phyloP scores from a whole-genome alignment of 2,113 vertebrate genomes.

The Labeo catla region DNA sequence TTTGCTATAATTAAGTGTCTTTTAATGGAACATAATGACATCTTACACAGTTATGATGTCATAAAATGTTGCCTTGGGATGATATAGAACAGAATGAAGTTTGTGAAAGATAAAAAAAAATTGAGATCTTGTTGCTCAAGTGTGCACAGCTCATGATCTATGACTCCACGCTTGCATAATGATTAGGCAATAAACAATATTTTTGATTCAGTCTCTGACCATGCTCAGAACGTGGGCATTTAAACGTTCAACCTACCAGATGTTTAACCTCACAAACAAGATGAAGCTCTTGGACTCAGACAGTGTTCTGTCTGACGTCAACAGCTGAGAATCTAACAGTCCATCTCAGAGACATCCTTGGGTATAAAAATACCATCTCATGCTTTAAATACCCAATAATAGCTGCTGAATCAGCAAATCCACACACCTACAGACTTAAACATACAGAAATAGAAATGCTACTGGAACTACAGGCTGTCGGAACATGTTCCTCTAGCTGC shows the following conservation, averaged over 20 bases:
- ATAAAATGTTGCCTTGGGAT: not conserved
- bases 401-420: not conserved
- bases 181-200: not conserved
- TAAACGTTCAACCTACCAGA: not conserved
- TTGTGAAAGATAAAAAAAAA: not conserved
- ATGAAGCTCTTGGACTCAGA: too few species aligned
- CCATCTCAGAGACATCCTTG: not conserved
- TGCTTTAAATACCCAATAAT: not conserved
- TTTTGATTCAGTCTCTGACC: not conserved
- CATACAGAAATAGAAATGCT: conserved; percentile 15
- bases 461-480: not conserved
- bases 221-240: not conserved
- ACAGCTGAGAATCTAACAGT: conserved; percentile 56
- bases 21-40: not conserved
- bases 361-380: conserved; percentile 25
- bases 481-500: not conserved
- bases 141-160: not conserved
- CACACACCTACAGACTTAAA: not conserved
- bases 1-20: not conserved
- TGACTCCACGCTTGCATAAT: not conserved
- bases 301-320: not conserved
- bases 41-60: not conserved
- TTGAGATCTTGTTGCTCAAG: not conserved
- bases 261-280: not conserved
- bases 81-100: not conserved